A percentile compares a stretch with the other conserved stretches of the same genome.
Evolutionary conservation across 2,888 invertebrate species (phyloP).

Genomic region (Ommatoiulus sabulosus): DNA sequence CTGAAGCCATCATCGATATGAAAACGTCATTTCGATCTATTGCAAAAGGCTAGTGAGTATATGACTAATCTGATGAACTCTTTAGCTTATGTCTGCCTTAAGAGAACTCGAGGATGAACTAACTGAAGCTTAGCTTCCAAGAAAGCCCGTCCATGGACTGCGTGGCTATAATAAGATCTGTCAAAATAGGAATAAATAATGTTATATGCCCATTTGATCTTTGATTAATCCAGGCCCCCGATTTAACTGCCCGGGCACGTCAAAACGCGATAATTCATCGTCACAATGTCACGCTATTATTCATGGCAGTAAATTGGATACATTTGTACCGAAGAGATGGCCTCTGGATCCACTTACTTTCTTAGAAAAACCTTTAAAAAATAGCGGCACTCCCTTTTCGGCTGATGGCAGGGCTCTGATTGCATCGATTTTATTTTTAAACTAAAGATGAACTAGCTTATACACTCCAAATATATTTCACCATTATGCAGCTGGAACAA

Average conservation of each 20-base stretch:
- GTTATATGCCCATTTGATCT: slow-evolving; percentile 48
- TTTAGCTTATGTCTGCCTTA: slow-evolving; percentile 12
- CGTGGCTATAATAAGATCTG: slow-evolving; percentile 10
- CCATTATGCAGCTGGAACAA: too few relatives aligned
- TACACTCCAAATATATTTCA: too few relatives aligned
- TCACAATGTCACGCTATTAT: slow-evolving; percentile 41
- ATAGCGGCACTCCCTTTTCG: slow-evolving; percentile 7
- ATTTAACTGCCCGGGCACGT: slow-evolving; percentile 45
- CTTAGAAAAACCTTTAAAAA: slow-evolving; percentile 14
- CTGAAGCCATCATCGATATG: background rate
- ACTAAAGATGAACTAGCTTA: background rate
- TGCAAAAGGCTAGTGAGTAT: background rate
- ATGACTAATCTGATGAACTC: slow-evolving; percentile 45
- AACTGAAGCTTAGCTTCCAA: background rate
- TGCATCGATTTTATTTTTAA: slow-evolving; percentile 47
- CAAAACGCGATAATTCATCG: slow-evolving; percentile 47
- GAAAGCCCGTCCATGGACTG: background rate
- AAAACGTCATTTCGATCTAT: slow-evolving; percentile 2
- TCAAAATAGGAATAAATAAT: slow-evolving; percentile 47
- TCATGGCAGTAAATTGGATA: slow-evolving; percentile 43
- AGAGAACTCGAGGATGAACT: background rate
- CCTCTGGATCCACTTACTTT: slow-evolving; percentile 43
- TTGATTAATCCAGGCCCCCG: slow-evolving; percentile 42
- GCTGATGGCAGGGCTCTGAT: background rate
- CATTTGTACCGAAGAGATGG: slow-evolving; percentile 32